A percentile compares a stretch with the other conserved stretches of the same genome.
These are phyloP conservation scores for Abrostola triplasia DNA, from an alignment of 2,888 invertebrate species.

Conservation along the genomic window DNA sequence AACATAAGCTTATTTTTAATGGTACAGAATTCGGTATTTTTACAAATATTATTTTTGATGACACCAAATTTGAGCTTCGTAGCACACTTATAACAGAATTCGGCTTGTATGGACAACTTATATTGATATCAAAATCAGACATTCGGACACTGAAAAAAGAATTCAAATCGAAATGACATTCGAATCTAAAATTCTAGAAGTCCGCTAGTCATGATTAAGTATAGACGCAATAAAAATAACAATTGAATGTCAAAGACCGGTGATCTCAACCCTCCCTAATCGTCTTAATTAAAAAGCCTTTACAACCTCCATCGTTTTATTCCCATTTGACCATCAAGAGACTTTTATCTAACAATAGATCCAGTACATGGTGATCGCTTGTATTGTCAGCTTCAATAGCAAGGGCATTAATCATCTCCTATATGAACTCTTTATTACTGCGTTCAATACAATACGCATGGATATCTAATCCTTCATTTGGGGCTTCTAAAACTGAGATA, in stretches of 20 bases:
- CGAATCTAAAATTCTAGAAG: no score
- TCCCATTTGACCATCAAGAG: constrained; percentile 47
- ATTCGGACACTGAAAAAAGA: no score
- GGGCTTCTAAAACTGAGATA: constrained; percentile 32
- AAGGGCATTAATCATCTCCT: constrained; percentile 60
- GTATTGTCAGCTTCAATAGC: constrained; percentile 45
- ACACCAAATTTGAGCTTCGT: no score
- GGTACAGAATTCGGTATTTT: no score
- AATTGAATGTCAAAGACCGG: background rate
- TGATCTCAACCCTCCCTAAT: constrained; percentile 4
- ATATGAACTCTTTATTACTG: constrained; percentile 61
- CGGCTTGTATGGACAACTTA: no score
- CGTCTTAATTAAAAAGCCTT: constrained; percentile 24
- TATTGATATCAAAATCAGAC: no score
- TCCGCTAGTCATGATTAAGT: no score
- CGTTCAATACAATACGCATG: constrained; percentile 50
- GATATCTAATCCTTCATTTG: constrained; percentile 42
- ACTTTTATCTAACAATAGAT: constrained; percentile 45
- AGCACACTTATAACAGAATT: no score
- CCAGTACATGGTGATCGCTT: constrained; percentile 29
- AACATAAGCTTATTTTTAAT: no score
- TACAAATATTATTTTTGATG: no score
- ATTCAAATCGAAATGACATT: no score
- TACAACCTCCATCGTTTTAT: constrained; percentile 33
- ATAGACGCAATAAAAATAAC: no score